Evolutionary conservation across 2,113 vertebrate species (phyloP).

Genomic region (Melanotaenia duboulayi): DNA sequence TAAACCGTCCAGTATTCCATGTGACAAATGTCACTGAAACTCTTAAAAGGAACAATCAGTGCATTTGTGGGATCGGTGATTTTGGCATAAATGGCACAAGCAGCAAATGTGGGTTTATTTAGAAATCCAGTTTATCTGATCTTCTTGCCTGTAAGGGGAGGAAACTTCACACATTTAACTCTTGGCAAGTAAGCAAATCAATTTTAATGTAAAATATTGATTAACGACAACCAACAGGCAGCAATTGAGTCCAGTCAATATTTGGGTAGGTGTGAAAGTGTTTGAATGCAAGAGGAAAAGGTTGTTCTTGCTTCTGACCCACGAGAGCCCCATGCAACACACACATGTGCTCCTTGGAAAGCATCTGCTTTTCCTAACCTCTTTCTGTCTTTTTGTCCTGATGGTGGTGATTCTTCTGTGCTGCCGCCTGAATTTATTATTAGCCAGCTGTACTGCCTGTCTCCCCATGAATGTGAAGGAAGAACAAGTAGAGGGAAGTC

Average conservation of each 20-base stretch:
- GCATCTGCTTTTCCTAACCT: background rate
- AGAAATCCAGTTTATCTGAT: too few relatives aligned
- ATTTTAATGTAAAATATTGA: too few relatives aligned
- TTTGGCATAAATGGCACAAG: too few relatives aligned
- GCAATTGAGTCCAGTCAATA: background rate
- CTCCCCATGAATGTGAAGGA: slow-evolving; percentile 31
- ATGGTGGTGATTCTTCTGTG: slow-evolving; percentile 19
- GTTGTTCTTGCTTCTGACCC: slow-evolving; percentile 13
- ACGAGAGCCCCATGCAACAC: slow-evolving; percentile 1
- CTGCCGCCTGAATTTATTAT: slow-evolving; percentile 52
- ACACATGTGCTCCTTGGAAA: slow-evolving; percentile 31
- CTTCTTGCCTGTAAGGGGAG: too few relatives aligned
- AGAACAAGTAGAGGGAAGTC: slow-evolving; percentile 63
- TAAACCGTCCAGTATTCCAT: too few relatives aligned
- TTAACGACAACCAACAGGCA: background rate
- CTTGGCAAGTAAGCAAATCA: too few relatives aligned
- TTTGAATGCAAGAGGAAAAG: slow-evolving; percentile 18
- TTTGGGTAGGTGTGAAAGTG: background rate
- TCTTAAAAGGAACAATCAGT: too few relatives aligned
- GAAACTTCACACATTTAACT: too few relatives aligned
- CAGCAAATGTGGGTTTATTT: too few relatives aligned
- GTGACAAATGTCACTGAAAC: too few relatives aligned
- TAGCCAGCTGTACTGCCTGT: slow-evolving; percentile 39
- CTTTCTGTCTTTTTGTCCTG: background rate
- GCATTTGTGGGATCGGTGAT: too few relatives aligned